Conservation (phyloP, 2,888 invertebrate genomes). For the Merodon equestris region DNA sequence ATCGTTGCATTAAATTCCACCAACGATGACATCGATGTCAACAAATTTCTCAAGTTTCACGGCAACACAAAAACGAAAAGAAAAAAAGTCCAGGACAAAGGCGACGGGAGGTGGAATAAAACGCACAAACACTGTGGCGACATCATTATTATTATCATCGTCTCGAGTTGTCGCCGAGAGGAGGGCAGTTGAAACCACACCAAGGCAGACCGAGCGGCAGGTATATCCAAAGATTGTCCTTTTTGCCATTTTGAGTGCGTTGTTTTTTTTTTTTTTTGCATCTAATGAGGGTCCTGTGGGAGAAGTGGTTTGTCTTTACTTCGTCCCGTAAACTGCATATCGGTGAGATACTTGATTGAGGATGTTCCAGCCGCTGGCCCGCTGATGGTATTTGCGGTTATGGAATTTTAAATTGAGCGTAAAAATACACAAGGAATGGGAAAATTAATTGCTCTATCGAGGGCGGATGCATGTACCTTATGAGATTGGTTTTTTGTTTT, state of each 20-base stretch:
- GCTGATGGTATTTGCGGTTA: conserved; percentile 32
- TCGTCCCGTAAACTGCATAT: conserved; percentile 45
- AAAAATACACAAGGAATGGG: conserved; percentile 52
- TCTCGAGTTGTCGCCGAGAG: conserved; percentile 58
- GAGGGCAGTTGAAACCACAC: conserved; percentile 10
- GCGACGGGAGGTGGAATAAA: conserved; percentile 9
- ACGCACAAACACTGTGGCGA: conserved; percentile 60
- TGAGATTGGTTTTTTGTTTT: conserved; percentile 14
- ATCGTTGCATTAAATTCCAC: conserved; percentile 66
- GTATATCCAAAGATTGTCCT: conserved; percentile 30
- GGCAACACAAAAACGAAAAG: conserved; percentile 43
- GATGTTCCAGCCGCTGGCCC: conserved; percentile 25
- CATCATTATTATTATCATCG: conserved; percentile 68
- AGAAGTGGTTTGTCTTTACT: conserved; percentile 14
- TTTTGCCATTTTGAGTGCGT: conserved; percentile 57
- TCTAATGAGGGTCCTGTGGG: conserved; percentile 60
- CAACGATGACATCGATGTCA: conserved; percentile 68
- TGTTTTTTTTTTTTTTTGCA: conserved; percentile 62
- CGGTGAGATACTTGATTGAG: conserved; percentile 51
- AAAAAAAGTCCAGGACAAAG: neutral
- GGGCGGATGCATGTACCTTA: neutral
- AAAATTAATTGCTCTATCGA: conserved; percentile 60
- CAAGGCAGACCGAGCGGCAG: conserved; percentile 6
- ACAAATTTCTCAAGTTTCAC: conserved; percentile 69
- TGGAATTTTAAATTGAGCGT: conserved; percentile 62